A percentile compares a stretch with the other conserved stretches of the same genome.
Conservation (phyloP, 1,140 invertebrate species). For the Chymomyza costata region DNA sequence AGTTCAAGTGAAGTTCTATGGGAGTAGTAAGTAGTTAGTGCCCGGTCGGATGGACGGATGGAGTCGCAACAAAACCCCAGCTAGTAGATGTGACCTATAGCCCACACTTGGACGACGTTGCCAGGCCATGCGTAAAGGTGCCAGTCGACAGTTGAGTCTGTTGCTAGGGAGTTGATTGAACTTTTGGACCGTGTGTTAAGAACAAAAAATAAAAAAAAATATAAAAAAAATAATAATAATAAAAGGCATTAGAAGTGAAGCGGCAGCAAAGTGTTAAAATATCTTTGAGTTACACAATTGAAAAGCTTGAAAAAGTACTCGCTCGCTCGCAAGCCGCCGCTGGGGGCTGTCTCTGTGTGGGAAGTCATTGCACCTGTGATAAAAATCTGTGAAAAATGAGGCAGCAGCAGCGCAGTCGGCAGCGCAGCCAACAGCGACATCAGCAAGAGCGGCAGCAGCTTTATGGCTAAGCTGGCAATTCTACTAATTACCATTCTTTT, state of each 20-base stretch:
- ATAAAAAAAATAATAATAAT: not conserved
- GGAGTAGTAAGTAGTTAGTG: conserved; percentile 21
- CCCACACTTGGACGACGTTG: conserved; percentile 14
- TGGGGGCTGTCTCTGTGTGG: not conserved
- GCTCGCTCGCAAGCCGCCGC: not conserved
- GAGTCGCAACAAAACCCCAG: conserved; percentile 62
- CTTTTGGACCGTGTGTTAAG: conserved; percentile 23
- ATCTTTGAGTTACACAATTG: conserved; percentile 67
- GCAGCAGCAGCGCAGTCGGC: conserved; percentile 9
- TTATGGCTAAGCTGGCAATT: conserved; percentile 1
- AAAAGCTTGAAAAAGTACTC: conserved; percentile 46
- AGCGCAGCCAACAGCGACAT: not conserved
- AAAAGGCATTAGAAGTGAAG: conserved; percentile 30
- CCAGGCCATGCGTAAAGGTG: conserved; percentile 67
- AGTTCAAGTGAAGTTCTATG: conserved; percentile 42
- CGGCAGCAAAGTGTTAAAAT: too few species aligned
- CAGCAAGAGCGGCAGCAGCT: not conserved
- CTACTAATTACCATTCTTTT: conserved; percentile 61
- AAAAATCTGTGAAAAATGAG: conserved; percentile 41
- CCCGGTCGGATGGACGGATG: conserved; percentile 17
- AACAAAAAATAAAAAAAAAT: not conserved
- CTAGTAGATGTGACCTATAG: conserved; percentile 15
- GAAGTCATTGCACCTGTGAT: conserved; percentile 67
- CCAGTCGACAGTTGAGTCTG: conserved; percentile 25
- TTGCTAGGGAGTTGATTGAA: conserved; percentile 56